Evolutionary conservation across 2,797 vertebrate genomes (phyloP), one percentile per base, ranked within the genome.

Genomic region (Adelosebastes latens): DNA sequence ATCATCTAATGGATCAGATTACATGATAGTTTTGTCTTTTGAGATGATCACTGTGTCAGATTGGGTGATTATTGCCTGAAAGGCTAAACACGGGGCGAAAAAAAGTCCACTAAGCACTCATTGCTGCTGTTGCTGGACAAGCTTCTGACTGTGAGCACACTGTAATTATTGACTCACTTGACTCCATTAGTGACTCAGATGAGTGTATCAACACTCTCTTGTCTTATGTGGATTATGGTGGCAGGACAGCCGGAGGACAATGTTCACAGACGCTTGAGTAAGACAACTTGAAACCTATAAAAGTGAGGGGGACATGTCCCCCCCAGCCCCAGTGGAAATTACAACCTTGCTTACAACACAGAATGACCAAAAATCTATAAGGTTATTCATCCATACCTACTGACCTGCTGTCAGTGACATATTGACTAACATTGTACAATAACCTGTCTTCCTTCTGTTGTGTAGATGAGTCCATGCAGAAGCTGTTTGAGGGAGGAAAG

Each of bases 401-500:
- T 13, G 20, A 62, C 20, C 20, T 2, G 22, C 60, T 4, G 32
- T 55, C 22, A 31, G 25, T 31, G 46, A 29, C 49, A 6, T 27
- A n/a, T 24, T 32, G 5, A 39, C 22, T 2, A 4, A 0, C 16
- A 8, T 8, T 12, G 24, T 9, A 8, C 9, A 16, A 1, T 22
- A 18, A 71, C 42, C 22, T 4, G 2, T 58, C 13, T 25, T 59
- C 8, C 14, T 1, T 31, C 32, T 53, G 59, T 52, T 31, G n/a
- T 90, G 39, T 42, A 99, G 98, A 99, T 85, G 98, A 99, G 93
- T 99, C 98, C 83, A 99, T 99, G 98, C 98, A 99, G 94, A 99
- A 99, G 92, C 94, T 99, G 89, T 99, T 99, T 92, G 98, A 99
- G 92, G 98, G 97, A 73, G 98, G 98, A 66, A 99, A 97, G 93